phyloP scores from a whole-genome alignment of 2,113 vertebrate species.

The Xiphorhynchus elegans region DNA sequence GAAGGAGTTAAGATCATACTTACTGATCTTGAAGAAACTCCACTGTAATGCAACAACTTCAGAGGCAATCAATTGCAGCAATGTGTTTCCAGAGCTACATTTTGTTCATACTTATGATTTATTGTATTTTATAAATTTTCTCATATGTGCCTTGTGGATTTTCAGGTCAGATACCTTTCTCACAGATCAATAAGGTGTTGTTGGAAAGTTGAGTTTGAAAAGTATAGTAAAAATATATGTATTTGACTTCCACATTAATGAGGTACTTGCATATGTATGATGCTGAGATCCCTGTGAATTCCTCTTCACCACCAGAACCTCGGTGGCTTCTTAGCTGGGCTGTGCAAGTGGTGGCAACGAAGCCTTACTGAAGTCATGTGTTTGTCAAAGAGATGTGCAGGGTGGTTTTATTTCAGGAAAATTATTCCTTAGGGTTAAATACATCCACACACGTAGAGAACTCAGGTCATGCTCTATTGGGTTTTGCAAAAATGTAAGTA shows the following conservation, averaged over 20 bases:
- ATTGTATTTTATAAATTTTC: not conserved
- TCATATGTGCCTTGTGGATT: not conserved
- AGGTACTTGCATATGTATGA: not conserved
- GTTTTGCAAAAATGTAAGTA: not conserved
- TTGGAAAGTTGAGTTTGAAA: constrained; percentile 7
- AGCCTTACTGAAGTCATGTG: not conserved
- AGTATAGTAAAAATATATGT: not conserved
- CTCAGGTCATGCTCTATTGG: not conserved
- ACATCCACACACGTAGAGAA: not conserved
- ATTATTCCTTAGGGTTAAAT: not conserved
- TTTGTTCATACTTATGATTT: not conserved
- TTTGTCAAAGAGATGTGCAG: not conserved
- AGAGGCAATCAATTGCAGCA: not conserved
- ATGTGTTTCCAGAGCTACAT: not conserved
- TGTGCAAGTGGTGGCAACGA: not conserved
- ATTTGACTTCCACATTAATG: not conserved
- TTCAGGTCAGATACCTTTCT: not conserved
- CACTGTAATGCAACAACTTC: not conserved
- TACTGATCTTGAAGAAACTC: not conserved
- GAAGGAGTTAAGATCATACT: not conserved
- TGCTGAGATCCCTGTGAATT: not conserved
- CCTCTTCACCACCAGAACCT: not conserved
- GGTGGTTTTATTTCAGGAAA: not conserved
- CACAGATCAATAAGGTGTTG: not conserved
- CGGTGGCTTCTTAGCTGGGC: not conserved